Conservation (phyloP, 1,140 invertebrate genomes). For the Papilio helenus region DNA sequence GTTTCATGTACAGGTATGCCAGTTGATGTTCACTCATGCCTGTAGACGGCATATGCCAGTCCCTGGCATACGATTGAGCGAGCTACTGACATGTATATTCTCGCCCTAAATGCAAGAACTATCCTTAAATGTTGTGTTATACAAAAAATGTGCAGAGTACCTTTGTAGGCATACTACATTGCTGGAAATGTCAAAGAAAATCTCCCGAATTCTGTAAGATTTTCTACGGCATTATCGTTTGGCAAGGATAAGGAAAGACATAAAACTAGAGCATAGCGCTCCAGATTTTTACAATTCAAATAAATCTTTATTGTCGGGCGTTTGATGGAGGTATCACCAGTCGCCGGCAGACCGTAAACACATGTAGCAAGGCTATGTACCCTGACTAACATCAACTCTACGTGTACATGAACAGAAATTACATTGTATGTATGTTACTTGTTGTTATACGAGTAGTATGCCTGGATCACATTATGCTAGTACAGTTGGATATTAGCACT, state of each 20-base stretch:
- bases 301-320: slow-evolving; percentile 25
- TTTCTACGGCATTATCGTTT: background rate
- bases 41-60: too few relatives aligned
- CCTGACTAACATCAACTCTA: background rate
- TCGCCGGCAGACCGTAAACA: background rate
- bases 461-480: too few relatives aligned
- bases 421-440: too few relatives aligned
- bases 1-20: too few relatives aligned
- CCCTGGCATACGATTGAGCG: too few relatives aligned
- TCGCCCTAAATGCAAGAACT: too few relatives aligned
- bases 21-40: too few relatives aligned
- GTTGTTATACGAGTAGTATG: too few relatives aligned
- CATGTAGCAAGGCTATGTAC: background rate
- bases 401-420: background rate
- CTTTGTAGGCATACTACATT: background rate
- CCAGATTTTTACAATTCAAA: slow-evolving; percentile 28
- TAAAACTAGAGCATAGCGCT: slow-evolving; percentile 15
- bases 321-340: slow-evolving; percentile 8
- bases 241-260: background rate
- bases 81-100: too few relatives aligned
- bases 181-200: background rate
- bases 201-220: background rate
- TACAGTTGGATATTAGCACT: too few relatives aligned
- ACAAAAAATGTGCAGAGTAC: too few relatives aligned
- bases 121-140: too few relatives aligned